These are phyloP conservation scores for mouse (Mus musculus) DNA, from an alignment of 2,113 vertebrate genomes.

Conservation along the genomic window GRCm39 chr4:72078501-72079000, in stretches of 20 bases:
- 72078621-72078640: conserved; percentile 61
- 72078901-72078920: not conserved
- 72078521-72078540: conserved; percentile 81
- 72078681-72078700: not conserved
- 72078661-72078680: not conserved
- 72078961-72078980: not conserved
- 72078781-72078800: not conserved
- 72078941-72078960: not conserved
- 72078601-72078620: conserved; percentile 62
- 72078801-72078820: not conserved
- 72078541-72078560: conserved; percentile 78
- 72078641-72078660: not conserved
- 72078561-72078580: conserved; percentile 70
- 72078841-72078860: not conserved
- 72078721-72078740: not conserved
- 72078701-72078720: not conserved
- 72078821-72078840: not conserved
- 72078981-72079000: not conserved
- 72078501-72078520: conserved; percentile 85
- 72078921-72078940: not conserved
- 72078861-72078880: not conserved
- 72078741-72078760: not conserved
- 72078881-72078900: not conserved
- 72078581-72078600: conserved; percentile 83
- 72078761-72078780: not conserved